Base-by-base conservation (phyloP, 2,888 invertebrate species). In the Dicranocentrus wangi region DNA sequence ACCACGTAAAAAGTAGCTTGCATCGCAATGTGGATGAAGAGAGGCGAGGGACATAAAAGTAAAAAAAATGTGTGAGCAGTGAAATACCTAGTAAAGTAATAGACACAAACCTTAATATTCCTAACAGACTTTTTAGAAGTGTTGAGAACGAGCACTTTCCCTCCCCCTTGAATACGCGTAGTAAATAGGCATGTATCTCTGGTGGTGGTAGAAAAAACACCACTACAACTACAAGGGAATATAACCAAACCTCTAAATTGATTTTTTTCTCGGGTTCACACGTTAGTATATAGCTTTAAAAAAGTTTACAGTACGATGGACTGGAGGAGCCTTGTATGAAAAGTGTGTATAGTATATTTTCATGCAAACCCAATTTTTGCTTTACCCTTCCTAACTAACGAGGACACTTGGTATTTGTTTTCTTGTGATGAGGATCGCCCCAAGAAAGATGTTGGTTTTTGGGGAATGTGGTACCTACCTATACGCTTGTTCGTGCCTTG, bases 241-340 rank as follows among this genome's bases (percentile, higher is more conserved):
- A n/a, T 32, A 7, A 27, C 19, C 53, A 70, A 71, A 71, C 19
- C 17, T 61, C n/a, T 42, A 71, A 71, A 71, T 71, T 71, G 71
- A 71, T 71, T 71, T 71, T 71, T n/a, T 53, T 7, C 53, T 19
- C 25, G 19, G 19, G 53, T 53, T 2, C 1, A 53, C 19, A 15
- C 3, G 17, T n/a, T 3, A n/a, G n/a, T 25, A 2, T 55, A 55
- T 55, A 10, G 8, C 13, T 5, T 7, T 55, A 25, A 23, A n/a
- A n/a, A n/a, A n/a, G n/a, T n/a, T n/a, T n/a, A n/a, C 10, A 13
- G 15, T 1, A 25, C 1, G 2, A 55, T 25, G 25, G 13, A 55
- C 5, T 15, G 15, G n/a, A 15, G 13, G n/a, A 28, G 32, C 1
- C 28, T 3, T 55, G 25, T n/a, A n/a, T n/a, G n/a, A n/a, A n/a